A percentile compares a stretch with the other conserved stretches of the same genome.
phyloP scores from a whole-genome alignment of 2,113 vertebrate genomes.

The Hipposideros armiger region DNA sequence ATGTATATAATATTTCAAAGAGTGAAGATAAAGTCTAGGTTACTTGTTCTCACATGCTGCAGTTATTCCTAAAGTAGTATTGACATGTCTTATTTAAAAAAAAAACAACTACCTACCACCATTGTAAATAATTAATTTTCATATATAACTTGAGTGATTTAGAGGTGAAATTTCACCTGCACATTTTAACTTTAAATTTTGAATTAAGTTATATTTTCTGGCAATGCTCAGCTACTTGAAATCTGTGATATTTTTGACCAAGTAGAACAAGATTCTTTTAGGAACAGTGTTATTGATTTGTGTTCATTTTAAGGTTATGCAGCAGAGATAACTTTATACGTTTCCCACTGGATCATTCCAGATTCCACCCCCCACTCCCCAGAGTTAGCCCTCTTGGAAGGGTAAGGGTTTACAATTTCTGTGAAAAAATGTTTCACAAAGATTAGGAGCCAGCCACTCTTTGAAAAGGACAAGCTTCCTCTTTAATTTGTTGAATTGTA shows the following conservation, averaged over 20 bases:
- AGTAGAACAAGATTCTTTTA: neutral
- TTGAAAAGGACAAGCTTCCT: neutral
- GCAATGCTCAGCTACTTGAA: neutral
- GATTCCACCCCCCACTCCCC: no score
- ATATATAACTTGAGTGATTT: constrained; percentile 70
- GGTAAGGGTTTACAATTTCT: neutral
- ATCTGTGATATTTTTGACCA: neutral
- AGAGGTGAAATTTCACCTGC: constrained; percentile 70
- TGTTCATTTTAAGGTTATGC: neutral
- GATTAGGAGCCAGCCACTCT: neutral
- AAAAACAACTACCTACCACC: constrained; percentile 75
- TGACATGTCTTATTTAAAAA: constrained; percentile 80
- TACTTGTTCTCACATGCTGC: constrained; percentile 77
- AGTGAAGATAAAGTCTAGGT: constrained; percentile 69
- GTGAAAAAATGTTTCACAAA: neutral
- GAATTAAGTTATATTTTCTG: constrained; percentile 59
- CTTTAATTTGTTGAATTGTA: constrained; percentile 46
- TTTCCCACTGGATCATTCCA: neutral
- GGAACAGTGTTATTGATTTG: neutral
- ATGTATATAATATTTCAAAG: constrained; percentile 60
- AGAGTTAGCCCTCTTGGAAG: neutral
- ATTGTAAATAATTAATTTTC: constrained; percentile 82
- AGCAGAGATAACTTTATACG: neutral
- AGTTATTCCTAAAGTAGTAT: constrained; percentile 81
- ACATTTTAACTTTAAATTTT: constrained; percentile 69